Evolutionary conservation across 2,888 invertebrate species (phyloP).

Genomic region (Pristionchus mayeri): DNA sequence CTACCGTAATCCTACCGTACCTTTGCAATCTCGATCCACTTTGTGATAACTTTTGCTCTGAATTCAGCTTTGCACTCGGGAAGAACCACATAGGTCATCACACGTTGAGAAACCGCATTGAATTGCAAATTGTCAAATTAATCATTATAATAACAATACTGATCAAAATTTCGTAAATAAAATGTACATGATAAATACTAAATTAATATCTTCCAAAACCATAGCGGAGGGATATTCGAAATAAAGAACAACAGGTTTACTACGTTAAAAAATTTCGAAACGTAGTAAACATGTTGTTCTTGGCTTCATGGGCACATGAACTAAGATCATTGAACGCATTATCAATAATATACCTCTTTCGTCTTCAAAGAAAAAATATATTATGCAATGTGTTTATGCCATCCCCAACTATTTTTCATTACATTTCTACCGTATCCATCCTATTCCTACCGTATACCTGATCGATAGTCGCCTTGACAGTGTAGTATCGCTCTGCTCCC

Average conservation of each 20-base stretch:
- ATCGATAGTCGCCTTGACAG: slow-evolving; percentile 75
- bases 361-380: too few species aligned
- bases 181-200: not conserved
- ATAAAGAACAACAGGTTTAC: too few species aligned
- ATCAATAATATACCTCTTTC: too few species aligned
- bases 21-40: slow-evolving; percentile 96
- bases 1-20: slow-evolving; percentile 74
- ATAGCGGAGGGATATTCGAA: too few species aligned
- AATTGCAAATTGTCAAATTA: slow-evolving; percentile 85
- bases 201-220: too few species aligned
- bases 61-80: slow-evolving; percentile 86
- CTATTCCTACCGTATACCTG: slow-evolving; percentile 59
- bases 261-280: too few species aligned
- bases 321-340: too few species aligned
- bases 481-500: slow-evolving; percentile 68
- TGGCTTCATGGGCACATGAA: too few species aligned
- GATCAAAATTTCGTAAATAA: not conserved
- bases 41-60: slow-evolving; percentile 89
- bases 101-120: slow-evolving; percentile 94
- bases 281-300: too few species aligned
- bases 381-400: too few species aligned
- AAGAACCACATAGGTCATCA: slow-evolving; percentile 93
- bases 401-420: not conserved
- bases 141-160: too few species aligned
- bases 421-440: not conserved